Conservation (phyloP, 2,113 vertebrate genomes). For the Oxyura jamaicensis region DNA sequence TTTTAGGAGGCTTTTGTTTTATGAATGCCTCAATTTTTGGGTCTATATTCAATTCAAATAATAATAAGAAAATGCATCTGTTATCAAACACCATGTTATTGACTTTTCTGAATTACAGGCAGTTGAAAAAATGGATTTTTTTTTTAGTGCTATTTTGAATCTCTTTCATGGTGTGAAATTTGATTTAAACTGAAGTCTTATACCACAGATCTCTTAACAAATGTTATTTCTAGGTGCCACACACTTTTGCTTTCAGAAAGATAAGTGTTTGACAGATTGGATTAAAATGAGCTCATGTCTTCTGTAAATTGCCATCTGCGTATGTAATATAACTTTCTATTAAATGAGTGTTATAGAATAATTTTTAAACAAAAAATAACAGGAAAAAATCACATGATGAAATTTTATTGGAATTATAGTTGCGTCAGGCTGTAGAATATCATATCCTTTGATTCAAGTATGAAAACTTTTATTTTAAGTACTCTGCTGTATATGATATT, state of each 20-base stretch:
- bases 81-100: background rate
- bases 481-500: background rate
- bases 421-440: background rate
- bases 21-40: background rate
- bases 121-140: background rate
- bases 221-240: background rate
- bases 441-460: background rate
- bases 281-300: background rate
- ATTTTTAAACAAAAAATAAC: background rate
- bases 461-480: background rate
- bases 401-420: background rate
- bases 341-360: background rate
- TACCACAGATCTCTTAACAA: background rate
- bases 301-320: background rate
- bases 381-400: background rate
- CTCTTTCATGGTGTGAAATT: background rate
- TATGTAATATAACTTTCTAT: background rate
- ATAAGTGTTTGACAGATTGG: background rate
- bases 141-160: background rate
- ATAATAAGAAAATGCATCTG: background rate
- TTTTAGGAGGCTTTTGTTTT: conserved; percentile 13
- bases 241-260: background rate
- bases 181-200: conserved; percentile 21
- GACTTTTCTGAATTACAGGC: conserved; percentile 1
- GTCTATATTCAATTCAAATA: background rate